Evolutionary conservation across 2,888 invertebrate genomes (phyloP).

Genomic region (Rhingia rostrata): DNA sequence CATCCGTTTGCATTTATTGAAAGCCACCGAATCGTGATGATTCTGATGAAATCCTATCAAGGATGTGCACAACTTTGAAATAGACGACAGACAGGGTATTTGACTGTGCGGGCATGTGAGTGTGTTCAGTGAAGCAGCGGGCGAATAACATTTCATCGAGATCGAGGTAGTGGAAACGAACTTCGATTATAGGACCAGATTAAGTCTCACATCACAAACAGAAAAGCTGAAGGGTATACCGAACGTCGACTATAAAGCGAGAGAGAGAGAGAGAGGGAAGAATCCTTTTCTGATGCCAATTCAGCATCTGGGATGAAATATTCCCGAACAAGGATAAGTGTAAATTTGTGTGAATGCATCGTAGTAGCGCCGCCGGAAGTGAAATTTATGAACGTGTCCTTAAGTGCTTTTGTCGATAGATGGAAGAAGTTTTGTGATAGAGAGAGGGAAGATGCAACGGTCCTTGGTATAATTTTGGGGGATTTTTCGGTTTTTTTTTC

Average conservation of each 20-base stretch:
- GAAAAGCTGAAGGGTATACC: not conserved
- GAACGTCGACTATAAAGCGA: not conserved
- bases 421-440: slow-evolving; percentile 29
- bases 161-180: slow-evolving; percentile 57
- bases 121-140: slow-evolving; percentile 40
- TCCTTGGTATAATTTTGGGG: slow-evolving; percentile 4
- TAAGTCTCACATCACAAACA: slow-evolving; percentile 57
- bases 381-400: slow-evolving; percentile 68
- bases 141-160: slow-evolving; percentile 40
- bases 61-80: slow-evolving; percentile 36
- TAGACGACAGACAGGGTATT: not conserved
- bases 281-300: slow-evolving; percentile 53
- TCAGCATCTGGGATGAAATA: slow-evolving; percentile 56
- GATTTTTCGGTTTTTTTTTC: slow-evolving; percentile 11
- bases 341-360: slow-evolving; percentile 65
- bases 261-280: not conserved
- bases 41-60: slow-evolving; percentile 50
- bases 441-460: slow-evolving; percentile 10
- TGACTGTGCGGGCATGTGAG: not conserved
- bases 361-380: slow-evolving; percentile 43
- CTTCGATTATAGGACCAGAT: slow-evolving; percentile 64
- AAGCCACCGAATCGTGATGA: slow-evolving; percentile 57
- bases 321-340: slow-evolving; percentile 44
- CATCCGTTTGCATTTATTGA: slow-evolving; percentile 54
- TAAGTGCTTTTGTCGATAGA: slow-evolving; percentile 71